Conservation (phyloP, 2,888 invertebrate species). For the Coremacera marginata region DNA sequence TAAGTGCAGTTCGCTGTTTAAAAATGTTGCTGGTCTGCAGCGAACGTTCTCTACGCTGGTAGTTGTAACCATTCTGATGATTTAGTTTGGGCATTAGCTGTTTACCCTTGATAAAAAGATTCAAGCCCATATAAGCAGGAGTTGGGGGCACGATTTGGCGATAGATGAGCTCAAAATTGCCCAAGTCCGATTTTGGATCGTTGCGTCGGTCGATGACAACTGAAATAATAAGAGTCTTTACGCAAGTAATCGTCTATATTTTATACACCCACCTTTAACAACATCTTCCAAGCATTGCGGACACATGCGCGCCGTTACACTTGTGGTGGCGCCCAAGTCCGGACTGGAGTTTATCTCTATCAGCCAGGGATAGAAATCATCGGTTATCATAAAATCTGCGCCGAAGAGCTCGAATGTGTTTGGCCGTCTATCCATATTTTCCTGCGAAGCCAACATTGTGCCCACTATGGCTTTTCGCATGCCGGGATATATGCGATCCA, state of each 20-base stretch:
- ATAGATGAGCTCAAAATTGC: constrained; percentile 84
- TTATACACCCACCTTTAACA: constrained; percentile 81
- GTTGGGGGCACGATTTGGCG: constrained; percentile 82
- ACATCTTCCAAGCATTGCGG: constrained; percentile 90
- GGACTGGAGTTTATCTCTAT: constrained; percentile 96
- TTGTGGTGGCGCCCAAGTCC: constrained; percentile 90
- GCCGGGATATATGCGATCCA: constrained; percentile 86
- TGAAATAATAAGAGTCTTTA: constrained; percentile 64
- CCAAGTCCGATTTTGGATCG: constrained; percentile 82
- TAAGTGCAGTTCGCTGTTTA: constrained; percentile 54
- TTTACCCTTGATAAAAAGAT: constrained; percentile 67
- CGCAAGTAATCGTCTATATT: background rate
- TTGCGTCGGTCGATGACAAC: constrained; percentile 82
- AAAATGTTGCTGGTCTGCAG: constrained; percentile 52
- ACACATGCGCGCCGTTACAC: constrained; percentile 88
- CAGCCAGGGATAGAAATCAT: constrained; percentile 90
- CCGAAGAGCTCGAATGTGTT: constrained; percentile 95
- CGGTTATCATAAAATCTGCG: constrained; percentile 94
- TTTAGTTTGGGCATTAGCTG: constrained; percentile 61
- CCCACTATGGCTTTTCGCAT: constrained; percentile 83
- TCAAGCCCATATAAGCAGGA: constrained; percentile 82
- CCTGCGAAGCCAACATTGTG: constrained; percentile 88
- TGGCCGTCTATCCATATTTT: constrained; percentile 80
- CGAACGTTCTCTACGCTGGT: constrained; percentile 38
- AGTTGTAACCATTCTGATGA: constrained; percentile 48